Evolutionary conservation across 2,888 invertebrate genomes (phyloP), one percentile per base, ranked within the genome.

Genomic region (Rhagonycha fulva): DNA sequence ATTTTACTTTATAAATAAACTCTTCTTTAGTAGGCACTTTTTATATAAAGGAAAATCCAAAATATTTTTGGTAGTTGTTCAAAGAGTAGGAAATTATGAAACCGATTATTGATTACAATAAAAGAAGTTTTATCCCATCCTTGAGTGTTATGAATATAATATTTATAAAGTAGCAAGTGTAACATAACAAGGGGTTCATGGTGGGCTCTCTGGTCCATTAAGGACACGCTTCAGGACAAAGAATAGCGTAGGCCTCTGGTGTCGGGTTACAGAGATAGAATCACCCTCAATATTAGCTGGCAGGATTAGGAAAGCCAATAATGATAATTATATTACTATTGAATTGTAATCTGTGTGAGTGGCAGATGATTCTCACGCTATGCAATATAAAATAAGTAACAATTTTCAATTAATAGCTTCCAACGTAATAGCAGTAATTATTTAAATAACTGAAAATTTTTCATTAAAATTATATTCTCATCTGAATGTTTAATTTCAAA

Each of bases 291-390:
- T 81, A 85, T 84, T 84, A 84, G 84, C 84, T 81, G 82, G 80
- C 83, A 82, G 86, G 86, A 87, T 87, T 87, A 86, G 85, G 82
- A 86, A 86, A 86, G 87, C 87, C 88, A 88, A 88, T 88, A 88
- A 88, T 83, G 87, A 86, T 88, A 88, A 88, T 88, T 88, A 85
- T 86, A 88, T 88, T 88, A 88, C 87, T 86, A 87, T 87, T 85
- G 87, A 87, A 87, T 87, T 85, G 86, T 86, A 87, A 87, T 87
- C 86, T 84, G 79, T 79, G 81, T 73, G 71, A 79, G 80, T 78
- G 76, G 76, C 76, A 77, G 75, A 80, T 81, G 81, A 78, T 86
- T 86, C 86, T 85, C 86, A 86, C 85, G 85, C 85, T 84, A 63
- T 68, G 62, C 66, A 71, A 75, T 70, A 68, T 26, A 66, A 30